Base-by-base conservation (phyloP, 2,113 vertebrate species). In the Coreoperca whiteheadi region DNA sequence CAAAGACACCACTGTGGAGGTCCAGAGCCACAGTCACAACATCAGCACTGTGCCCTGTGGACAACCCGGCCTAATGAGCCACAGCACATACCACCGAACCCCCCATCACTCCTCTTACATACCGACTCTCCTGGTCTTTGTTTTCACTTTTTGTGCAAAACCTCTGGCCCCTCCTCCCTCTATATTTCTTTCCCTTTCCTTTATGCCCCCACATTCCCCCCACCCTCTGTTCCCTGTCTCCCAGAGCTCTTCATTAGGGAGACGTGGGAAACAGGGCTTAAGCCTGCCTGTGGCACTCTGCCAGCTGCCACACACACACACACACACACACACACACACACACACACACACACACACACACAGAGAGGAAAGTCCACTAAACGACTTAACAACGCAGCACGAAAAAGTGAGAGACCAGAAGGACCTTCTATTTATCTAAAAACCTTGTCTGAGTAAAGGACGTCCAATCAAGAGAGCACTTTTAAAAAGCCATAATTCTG, bases 161-260 rank as follows among this genome's bases (percentile, higher is more conserved):
- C 80, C 75, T 85, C 81, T 84, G 82, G 77, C 82, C 89, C 75
- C 85, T 59, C 41, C 83, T 74, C 50, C 43, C 56, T 78, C 72
- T 67, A 88, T 83, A 88, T 83, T 84, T 89, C 60, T 85, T 88
- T 83, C 61, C 86, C 61, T 81, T 88, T 87, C 66, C 79, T 87
- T 88, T 86, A 86, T 88, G 74, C 81, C 48, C 65, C 59, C 66
- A 74, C 71, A 70, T 78, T 68, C 68, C 77, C 80, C 84, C 67
- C 72, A 75, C 81, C 86, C 77, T 77, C 61, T 83, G 81, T 77
- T 89, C 87, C 85, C 85, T 85, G 53, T 87, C 90, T 91, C 90
- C 91, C 93, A 92, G 91, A 93, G 91, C 91, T 92, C 93, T 94
- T 95, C 92, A 95, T 94, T 94, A 94, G 87, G 87, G 82, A 92